Conservation (phyloP, 2,113 vertebrate species). For the Aramus guarauna region DNA sequence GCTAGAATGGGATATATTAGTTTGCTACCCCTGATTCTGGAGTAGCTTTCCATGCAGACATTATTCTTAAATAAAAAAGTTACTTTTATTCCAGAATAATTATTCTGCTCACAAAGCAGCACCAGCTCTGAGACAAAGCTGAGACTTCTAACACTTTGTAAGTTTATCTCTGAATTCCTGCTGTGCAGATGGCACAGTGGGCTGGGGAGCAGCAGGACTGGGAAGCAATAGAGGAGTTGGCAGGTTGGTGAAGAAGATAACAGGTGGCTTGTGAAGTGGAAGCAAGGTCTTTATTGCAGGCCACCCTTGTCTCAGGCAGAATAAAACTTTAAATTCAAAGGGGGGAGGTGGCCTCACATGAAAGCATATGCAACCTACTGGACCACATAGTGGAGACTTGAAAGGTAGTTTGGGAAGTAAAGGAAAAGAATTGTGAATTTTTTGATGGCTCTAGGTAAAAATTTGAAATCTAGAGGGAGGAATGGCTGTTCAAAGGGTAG, state of each 20-base stretch:
- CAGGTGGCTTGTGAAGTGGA: slow-evolving; percentile 64
- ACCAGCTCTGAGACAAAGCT: slow-evolving; percentile 44
- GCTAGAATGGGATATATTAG: background rate
- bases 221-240: slow-evolving; percentile 55
- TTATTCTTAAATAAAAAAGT: slow-evolving; percentile 4
- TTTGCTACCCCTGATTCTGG: background rate
- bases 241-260: slow-evolving; percentile 41
- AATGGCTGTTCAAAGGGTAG: background rate
- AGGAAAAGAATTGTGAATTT: background rate
- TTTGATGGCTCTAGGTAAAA: background rate
- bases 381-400: background rate
- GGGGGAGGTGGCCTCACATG: background rate
- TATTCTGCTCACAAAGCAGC: slow-evolving; percentile 60
- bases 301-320: background rate
- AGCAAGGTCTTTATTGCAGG: slow-evolving; percentile 52
- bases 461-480: background rate
- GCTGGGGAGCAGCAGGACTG: slow-evolving; percentile 57
- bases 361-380: background rate
- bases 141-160: slow-evolving; percentile 55
- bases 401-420: background rate
- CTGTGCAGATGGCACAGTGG: slow-evolving; percentile 63
- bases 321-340: background rate
- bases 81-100: slow-evolving; percentile 42
- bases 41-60: background rate
- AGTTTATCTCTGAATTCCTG: slow-evolving; percentile 62